Percentiles rank a stretch among this genome's conserved stretches.
Conservation (phyloP, 30 jellyfish, hydroid and myxozoan species). For the Turritopsis rubra region DNA sequence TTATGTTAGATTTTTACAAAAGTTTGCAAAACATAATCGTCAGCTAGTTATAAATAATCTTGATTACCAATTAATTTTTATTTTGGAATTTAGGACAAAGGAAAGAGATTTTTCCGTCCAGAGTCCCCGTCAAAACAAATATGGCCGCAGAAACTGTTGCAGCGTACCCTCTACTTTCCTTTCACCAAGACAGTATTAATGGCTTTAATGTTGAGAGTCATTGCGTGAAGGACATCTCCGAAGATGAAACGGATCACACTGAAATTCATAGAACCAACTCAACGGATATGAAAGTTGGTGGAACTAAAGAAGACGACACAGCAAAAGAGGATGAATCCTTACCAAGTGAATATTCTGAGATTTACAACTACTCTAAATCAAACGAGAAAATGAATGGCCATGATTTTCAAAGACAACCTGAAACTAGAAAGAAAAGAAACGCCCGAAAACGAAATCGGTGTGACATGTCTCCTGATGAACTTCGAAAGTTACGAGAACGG, state of each 20-base stretch:
- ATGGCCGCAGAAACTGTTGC: constrained; percentile 16
- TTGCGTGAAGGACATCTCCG: not conserved
- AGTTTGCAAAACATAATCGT: not conserved
- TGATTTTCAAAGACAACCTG: not conserved
- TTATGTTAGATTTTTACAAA: not conserved
- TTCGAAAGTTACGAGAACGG: constrained; percentile 62
- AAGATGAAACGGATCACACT: not conserved
- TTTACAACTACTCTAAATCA: not conserved
- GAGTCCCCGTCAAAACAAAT: not conserved
- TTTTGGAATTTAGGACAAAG: not conserved
- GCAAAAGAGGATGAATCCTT: not conserved
- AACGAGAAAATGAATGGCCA: not conserved
- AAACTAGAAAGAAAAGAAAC: constrained; percentile 11
- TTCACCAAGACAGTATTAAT: not conserved
- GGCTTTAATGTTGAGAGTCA: not conserved
- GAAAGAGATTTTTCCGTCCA: not conserved
- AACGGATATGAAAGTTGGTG: not conserved
- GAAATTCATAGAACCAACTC: not conserved
- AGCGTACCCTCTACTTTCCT: not conserved
- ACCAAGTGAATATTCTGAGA: not conserved
- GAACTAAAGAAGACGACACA: not conserved
- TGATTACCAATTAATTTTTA: not conserved
- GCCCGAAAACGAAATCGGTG: constrained; percentile 54
- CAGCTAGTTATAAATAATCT: not conserved
- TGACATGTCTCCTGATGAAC: constrained; percentile 77